Evolutionary conservation across 2,113 vertebrate species (phyloP), one percentile per base, ranked within the genome.

Genomic region (Lutjanus erythropterus): DNA sequence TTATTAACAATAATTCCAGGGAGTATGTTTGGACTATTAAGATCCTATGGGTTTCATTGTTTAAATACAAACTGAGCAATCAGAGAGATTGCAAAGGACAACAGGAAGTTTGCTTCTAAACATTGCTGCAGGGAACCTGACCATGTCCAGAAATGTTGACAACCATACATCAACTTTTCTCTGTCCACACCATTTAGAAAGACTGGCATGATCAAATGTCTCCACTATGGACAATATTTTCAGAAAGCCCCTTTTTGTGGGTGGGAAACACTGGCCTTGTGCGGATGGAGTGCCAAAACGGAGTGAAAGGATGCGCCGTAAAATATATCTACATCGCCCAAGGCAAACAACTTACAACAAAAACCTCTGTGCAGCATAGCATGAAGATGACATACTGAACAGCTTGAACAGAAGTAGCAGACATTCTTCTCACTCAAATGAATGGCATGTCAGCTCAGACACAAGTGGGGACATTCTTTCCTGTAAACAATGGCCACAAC

Each of bases 381-480:
- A 85, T 84, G 67, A 90, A 84, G 80, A 89, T 85, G 84, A 89
- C 87, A 90, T 76, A 84, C 56, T 87, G 74, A 82, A 74, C 44
- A 53, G 70, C 42, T 78, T 71, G 52, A 78, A 85, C 66, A 71
- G 75, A 87, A 75, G 72, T 8, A 75, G 73, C 67, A 65, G 60
- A 81, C 76, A 89, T 86, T 91, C 85, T 86, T 84, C 71, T 83
- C 71, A 80, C 60, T 90, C 83, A 80, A 84, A 86, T 25, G 21
- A 87, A 86, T 83, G 84, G 85, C 71, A 83, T 84, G 65, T 88
- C 83, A 85, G 84, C 60, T 61, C 47, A 72, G 80, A 86, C 65
- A 88, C 80, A 88, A 89, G 85, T 82, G 78, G 75, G 65, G 79
- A 91, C 85, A 88, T 91, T 91, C 81, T 89, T 88, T 87, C 65